Conservation (phyloP, 2,888 invertebrate species). For the Lasioglossum leucozonium region DNA sequence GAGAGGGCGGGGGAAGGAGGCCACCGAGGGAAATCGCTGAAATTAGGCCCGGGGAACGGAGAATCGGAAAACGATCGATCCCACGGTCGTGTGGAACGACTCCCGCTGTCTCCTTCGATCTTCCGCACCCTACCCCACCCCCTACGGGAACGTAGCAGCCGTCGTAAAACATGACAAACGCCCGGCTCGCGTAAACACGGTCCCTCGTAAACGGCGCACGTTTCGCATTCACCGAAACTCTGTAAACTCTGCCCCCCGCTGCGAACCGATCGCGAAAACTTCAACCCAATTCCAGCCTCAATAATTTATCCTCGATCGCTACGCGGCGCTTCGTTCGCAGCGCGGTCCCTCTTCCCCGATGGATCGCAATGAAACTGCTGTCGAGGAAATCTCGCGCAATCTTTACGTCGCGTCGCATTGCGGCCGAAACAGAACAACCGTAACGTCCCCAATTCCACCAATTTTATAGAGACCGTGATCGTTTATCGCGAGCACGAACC, state of each 20-base stretch:
- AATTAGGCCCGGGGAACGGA: not conserved
- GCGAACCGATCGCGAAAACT: not conserved
- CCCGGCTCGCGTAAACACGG: constrained; percentile 12
- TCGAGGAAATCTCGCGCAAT: not conserved
- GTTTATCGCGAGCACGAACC: no score
- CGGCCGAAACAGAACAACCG: no score
- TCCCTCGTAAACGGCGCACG: constrained; percentile 35
- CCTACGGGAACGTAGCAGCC: not conserved
- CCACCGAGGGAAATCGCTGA: not conserved
- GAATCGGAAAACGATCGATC: constrained; percentile 14
- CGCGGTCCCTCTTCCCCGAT: not conserved
- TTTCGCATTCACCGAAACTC: constrained; percentile 28
- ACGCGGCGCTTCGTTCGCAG: not conserved
- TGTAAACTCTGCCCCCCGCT: not conserved
- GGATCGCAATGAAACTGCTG: not conserved
- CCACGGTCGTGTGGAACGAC: not conserved
- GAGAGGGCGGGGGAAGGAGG: not conserved
- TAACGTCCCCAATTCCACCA: no score
- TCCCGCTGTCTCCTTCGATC: not conserved
- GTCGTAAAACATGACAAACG: constrained; percentile 35
- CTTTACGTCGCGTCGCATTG: not conserved
- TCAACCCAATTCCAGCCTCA: not conserved
- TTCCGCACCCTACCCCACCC: no score
- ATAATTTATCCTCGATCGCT: not conserved
- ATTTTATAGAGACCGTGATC: no score